Evolutionary conservation across 2,113 vertebrate species (phyloP).

Genomic region (Porphyrio hochstetteri): DNA sequence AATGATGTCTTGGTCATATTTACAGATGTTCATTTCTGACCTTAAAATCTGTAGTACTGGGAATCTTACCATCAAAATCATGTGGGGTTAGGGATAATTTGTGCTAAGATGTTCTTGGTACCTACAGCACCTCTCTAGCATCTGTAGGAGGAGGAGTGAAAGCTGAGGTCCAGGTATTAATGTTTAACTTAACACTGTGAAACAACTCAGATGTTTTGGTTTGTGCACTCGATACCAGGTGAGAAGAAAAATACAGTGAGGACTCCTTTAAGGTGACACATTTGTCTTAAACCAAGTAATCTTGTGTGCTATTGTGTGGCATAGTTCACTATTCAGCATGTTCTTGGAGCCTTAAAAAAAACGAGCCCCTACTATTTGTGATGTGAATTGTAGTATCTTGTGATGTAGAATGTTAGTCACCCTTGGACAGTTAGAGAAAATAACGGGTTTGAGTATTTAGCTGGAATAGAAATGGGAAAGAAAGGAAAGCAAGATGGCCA

Average conservation of each 20-base stretch:
- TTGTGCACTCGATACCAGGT: neutral
- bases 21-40: neutral
- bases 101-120: neutral
- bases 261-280: neutral
- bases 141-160: neutral
- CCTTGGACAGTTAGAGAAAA: neutral
- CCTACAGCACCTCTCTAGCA: neutral
- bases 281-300: neutral
- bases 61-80: neutral
- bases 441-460: neutral
- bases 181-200: neutral
- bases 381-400: neutral
- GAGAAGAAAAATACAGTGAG: neutral
- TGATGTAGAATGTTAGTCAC: neutral
- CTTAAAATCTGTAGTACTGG: neutral
- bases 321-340: neutral
- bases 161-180: neutral
- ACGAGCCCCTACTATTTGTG: neutral
- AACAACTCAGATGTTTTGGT: neutral
- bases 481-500: neutral
- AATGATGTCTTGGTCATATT: neutral
- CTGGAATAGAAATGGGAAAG: neutral
- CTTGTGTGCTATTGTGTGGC: neutral
- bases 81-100: rapidly evolving
- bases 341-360: neutral